phyloP scores from a whole-genome alignment of 2,888 invertebrate genomes.

The Nephrotoma flavescens region DNA sequence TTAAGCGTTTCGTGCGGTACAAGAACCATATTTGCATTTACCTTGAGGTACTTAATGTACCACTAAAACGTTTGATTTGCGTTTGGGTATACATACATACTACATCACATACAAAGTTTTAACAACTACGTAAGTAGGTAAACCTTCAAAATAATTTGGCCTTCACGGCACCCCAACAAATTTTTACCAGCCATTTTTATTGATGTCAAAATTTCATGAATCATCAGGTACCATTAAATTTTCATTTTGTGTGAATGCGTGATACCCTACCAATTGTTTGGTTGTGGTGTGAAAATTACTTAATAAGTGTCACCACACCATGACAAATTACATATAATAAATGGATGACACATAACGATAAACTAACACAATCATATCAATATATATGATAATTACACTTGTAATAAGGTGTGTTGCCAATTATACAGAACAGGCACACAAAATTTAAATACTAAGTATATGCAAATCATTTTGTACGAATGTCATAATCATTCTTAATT shows the following conservation, averaged over 20 bases:
- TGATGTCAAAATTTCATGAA: not conserved
- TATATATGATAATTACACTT: not conserved
- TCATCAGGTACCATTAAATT: not conserved
- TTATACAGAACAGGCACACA: not conserved
- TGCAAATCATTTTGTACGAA: not conserved
- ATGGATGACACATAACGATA: not conserved
- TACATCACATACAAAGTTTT: too few relatives aligned
- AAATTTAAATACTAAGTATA: not conserved
- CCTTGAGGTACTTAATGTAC: too few relatives aligned
- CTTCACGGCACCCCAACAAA: too few relatives aligned
- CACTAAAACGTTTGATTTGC: too few relatives aligned
- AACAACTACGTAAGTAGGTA: too few relatives aligned
- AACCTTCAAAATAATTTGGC: too few relatives aligned
- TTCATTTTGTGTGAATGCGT: not conserved
- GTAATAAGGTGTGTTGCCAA: not conserved
- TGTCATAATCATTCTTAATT: not conserved
- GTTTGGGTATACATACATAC: too few relatives aligned
- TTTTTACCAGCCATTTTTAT: too few relatives aligned
- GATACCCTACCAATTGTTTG: not conserved
- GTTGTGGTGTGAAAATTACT: too few relatives aligned
- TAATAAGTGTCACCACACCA: not conserved
- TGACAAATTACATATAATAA: not conserved
- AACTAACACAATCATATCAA: not conserved
- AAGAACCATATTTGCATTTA: too few relatives aligned
- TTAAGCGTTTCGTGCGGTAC: too few relatives aligned